phyloP scores from a whole-genome alignment of 1,140 invertebrate species.

The Zaprionus taronus region DNA sequence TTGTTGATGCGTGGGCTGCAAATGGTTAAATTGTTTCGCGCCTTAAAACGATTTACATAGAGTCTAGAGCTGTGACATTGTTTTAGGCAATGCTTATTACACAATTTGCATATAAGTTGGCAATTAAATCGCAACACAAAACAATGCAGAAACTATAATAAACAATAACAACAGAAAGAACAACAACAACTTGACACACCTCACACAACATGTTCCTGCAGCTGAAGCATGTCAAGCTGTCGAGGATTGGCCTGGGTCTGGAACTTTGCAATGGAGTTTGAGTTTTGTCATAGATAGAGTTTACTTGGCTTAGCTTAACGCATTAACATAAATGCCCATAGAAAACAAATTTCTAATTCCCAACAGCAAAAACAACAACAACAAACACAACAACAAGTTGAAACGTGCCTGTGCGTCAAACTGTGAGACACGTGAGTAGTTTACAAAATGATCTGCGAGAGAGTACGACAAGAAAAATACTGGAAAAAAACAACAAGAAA shows the following conservation, averaged over 20 bases:
- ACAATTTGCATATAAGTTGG: slow-evolving; percentile 78
- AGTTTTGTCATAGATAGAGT: slow-evolving; percentile 23
- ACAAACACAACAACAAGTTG: slow-evolving; percentile 28
- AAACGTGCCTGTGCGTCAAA: slow-evolving; percentile 58
- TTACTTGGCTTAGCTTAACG: slow-evolving; percentile 24
- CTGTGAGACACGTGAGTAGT: slow-evolving; percentile 65
- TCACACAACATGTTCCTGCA: slow-evolving; percentile 5
- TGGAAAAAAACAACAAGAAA: slow-evolving; percentile 46
- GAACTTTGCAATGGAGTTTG: slow-evolving; percentile 3
- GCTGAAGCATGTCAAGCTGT: slow-evolving; percentile 46
- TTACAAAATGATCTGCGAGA: slow-evolving; percentile 57
- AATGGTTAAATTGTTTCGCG: slow-evolving; percentile 73
- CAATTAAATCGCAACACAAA: slow-evolving; percentile 69
- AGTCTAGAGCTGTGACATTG: slow-evolving; percentile 38
- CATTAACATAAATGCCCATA: slow-evolving; percentile 68
- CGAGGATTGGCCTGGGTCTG: slow-evolving; percentile 62
- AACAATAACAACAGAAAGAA: slow-evolving; percentile 34
- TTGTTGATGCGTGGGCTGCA: slow-evolving; percentile 60
- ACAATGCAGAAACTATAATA: slow-evolving; percentile 1
- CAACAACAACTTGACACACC: slow-evolving; percentile 59
- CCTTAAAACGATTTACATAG: slow-evolving; percentile 51
- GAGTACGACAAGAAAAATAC: slow-evolving; percentile 18
- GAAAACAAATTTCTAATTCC: slow-evolving; percentile 67
- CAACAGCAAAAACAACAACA: slow-evolving; percentile 22
- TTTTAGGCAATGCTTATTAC: slow-evolving; percentile 69